phyloP scores from a whole-genome alignment of 2,797 vertebrate species.

The Morus bassanus region DNA sequence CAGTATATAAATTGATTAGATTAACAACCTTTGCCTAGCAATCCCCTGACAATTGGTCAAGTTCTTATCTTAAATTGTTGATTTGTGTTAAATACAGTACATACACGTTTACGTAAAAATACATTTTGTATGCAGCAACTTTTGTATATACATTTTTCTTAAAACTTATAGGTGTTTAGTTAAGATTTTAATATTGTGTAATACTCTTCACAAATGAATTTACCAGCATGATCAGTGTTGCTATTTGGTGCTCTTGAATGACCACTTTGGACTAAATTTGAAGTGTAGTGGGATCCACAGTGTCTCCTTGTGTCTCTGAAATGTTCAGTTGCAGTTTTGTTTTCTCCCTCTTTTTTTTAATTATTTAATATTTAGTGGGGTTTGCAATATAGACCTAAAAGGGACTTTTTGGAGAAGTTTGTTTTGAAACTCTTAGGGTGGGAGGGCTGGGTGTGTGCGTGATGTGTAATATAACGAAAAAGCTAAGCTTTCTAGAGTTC shows the following conservation, averaged over 20 bases:
- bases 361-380: neutral
- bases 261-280: slow-evolving; percentile 28
- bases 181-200: slow-evolving; percentile 62
- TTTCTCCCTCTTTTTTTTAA: neutral
- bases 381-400: slow-evolving; percentile 21
- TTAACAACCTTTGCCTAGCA: slow-evolving; percentile 26
- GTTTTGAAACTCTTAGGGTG: slow-evolving; percentile 2
- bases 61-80: slow-evolving; percentile 32
- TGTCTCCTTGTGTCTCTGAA: slow-evolving; percentile 29
- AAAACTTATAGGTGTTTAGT: slow-evolving; percentile 55
- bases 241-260: slow-evolving; percentile 60
- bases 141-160: slow-evolving; percentile 73
- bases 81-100: slow-evolving; percentile 58
- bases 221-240: slow-evolving; percentile 61
- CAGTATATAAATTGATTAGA: slow-evolving; percentile 2
- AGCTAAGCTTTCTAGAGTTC: slow-evolving; percentile 23
- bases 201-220: slow-evolving; percentile 51
- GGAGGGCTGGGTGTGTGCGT: neutral
- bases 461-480: neutral
- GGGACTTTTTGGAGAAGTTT: neutral
- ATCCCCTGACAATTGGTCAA: neutral
- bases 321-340: neutral
- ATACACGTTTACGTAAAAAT: slow-evolving; percentile 67
- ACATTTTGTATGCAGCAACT: slow-evolving; percentile 65
- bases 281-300: slow-evolving; percentile 2